A percentile compares a stretch with the other conserved stretches of the same genome.
Evolutionary conservation across 2,113 vertebrate genomes (phyloP).

Genomic region (Pithys albifrons): DNA sequence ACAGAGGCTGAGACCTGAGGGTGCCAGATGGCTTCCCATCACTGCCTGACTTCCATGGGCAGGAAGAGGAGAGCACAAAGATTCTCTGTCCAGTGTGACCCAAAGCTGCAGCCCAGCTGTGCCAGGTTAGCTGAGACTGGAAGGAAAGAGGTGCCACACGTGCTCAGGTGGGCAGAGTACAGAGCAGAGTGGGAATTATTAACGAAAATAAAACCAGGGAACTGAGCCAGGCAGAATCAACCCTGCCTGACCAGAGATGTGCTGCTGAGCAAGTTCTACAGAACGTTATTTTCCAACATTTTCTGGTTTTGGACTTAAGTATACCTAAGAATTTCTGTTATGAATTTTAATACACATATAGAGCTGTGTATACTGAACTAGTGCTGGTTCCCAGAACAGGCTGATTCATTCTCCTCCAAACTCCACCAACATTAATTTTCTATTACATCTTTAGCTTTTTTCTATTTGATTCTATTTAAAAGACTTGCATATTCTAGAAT

Average conservation of each 20-base stretch:
- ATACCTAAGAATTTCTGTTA: neutral
- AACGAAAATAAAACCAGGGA: neutral
- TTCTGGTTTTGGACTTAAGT: neutral
- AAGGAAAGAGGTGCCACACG: rapidly evolving
- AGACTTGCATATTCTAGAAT: neutral
- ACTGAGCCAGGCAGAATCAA: neutral
- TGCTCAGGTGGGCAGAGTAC: neutral
- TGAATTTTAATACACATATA: neutral
- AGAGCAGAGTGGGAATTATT: neutral
- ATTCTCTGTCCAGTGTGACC: neutral
- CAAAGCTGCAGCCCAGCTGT: neutral
- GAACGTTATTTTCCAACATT: neutral
- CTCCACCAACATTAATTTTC: neutral
- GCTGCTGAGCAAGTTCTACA: neutral
- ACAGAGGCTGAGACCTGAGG: neutral
- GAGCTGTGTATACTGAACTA: neutral
- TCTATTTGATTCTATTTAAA: neutral
- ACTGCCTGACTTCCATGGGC: neutral
- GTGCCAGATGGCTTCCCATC: neutral
- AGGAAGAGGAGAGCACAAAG: neutral
- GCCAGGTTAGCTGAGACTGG: neutral
- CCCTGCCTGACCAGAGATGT: neutral
- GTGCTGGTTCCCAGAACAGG: neutral
- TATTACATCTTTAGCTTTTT: neutral
- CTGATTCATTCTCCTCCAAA: neutral